Evolutionary conservation across 2,888 invertebrate genomes (phyloP), one percentile per base, ranked within the genome.

Genomic region (Hoplodrina ambigua): DNA sequence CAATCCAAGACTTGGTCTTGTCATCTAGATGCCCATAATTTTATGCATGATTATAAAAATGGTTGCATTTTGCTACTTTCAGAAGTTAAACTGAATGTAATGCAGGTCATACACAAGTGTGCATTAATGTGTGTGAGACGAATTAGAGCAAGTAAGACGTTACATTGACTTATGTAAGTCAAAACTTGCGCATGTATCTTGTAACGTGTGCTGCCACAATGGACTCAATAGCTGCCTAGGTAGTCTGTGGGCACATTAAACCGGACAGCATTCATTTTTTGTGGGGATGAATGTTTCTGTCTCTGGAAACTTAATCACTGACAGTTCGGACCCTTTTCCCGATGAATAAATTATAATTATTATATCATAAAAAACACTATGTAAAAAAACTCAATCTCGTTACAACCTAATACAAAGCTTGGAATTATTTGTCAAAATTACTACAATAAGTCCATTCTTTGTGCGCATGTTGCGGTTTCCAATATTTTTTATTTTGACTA

Each of bases 341-440:
- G 10, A 20, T 41, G 17, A 55, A 13, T 8, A 20, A 2, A 33
- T 33, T 33, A 37, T 2, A 46, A 44, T 66, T 20, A 15, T 46
- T 20, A 20, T n/a, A 19, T 4, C 49, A 30, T 54, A 19, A 17
- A n/a, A 25, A 30, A 37, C 41, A 41, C 13, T 10, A 7, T 46
- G 2, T 10, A 11, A 17, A 37, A n/a, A 17, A 65, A 50, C 25
- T 53, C 66, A 50, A 75, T 74, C 66, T 0, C 66, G 44, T 75
- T 37, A 75, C 67, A 71, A 56, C 50, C 65, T 33, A 10, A 37
- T 60, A 61, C 53, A 69, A 72, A 53, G 72, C 61, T 61, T 53
- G 44, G 33, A 52, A 37, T 33, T 17, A 13, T 37, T 20, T 15
- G 11, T n/a, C 3, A 58, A 46, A 41, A 15, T 55, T 44, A 44